A percentile compares a stretch with the other conserved stretches of the same genome.
Conservation (phyloP, 2,113 vertebrate genomes). For the Carassius gibelio region DNA sequence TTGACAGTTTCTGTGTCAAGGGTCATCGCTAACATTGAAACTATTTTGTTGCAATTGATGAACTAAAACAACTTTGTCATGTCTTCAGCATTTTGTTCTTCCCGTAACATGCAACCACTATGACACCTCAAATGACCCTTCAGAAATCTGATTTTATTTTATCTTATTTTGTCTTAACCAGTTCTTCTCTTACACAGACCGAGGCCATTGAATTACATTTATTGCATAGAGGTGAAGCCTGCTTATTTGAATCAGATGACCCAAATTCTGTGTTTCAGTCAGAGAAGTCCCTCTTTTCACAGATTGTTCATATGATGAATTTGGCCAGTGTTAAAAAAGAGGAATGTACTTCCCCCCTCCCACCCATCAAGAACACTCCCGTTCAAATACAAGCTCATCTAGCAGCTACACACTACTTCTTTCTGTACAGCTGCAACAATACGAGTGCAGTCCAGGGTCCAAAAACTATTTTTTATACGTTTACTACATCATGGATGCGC, state of each 20-base stretch:
- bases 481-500: background rate
- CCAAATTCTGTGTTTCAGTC: background rate
- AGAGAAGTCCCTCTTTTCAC: background rate
- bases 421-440: background rate
- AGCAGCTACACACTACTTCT: constrained; percentile 12
- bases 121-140: background rate
- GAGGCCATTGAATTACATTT: background rate
- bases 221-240: background rate
- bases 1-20: too few relatives aligned
- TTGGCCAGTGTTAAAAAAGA: background rate
- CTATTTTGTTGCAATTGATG: too few relatives aligned
- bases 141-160: background rate
- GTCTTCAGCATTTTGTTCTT: background rate
- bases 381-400: background rate
- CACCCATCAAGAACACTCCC: background rate
- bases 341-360: background rate
- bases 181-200: background rate
- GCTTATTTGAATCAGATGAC: constrained; percentile 47
- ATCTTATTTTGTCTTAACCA: background rate
- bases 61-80: too few relatives aligned
- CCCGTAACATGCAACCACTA: too few relatives aligned
- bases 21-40: too few relatives aligned
- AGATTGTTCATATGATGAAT: constrained; percentile 2
- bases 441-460: background rate
- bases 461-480: background rate